Conservation (phyloP, 2,113 vertebrate species). For the Eidolon helvum region DNA sequence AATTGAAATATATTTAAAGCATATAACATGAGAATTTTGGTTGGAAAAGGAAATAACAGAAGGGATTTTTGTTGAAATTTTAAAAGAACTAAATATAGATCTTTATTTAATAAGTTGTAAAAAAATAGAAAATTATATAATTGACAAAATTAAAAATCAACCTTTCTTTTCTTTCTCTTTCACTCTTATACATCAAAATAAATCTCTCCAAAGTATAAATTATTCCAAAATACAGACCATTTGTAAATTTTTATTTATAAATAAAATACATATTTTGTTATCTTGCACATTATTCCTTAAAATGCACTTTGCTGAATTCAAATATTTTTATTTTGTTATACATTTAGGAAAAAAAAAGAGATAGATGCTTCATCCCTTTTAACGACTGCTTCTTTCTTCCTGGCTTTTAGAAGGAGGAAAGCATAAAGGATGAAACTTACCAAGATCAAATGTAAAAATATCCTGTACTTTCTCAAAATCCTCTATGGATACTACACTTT, state of each 20-base stretch:
- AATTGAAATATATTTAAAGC: neutral
- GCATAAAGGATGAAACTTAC: neutral
- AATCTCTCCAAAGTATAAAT: neutral
- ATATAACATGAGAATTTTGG: neutral
- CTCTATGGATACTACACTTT: neutral
- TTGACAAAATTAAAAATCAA: neutral
- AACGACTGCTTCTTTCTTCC: neutral
- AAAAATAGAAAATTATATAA: neutral
- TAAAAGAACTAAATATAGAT: neutral
- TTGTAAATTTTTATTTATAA: conserved; percentile 5
- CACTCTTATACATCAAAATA: neutral
- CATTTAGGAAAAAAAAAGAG: neutral
- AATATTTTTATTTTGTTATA: conserved; percentile 9
- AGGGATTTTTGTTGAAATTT: neutral
- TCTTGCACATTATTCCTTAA: neutral
- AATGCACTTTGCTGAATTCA: neutral
- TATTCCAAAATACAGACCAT: neutral
- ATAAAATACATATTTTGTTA: neutral
- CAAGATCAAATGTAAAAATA: neutral
- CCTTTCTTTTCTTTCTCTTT: neutral
- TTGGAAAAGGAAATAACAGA: neutral
- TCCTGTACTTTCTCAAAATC: neutral
- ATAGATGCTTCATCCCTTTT: neutral
- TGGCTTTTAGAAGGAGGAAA: neutral
- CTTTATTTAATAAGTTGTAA: neutral